These are phyloP conservation scores for Plectropomus leopardus DNA, from an alignment of 2,113 vertebrate genomes.

Conservation along the genomic window DNA sequence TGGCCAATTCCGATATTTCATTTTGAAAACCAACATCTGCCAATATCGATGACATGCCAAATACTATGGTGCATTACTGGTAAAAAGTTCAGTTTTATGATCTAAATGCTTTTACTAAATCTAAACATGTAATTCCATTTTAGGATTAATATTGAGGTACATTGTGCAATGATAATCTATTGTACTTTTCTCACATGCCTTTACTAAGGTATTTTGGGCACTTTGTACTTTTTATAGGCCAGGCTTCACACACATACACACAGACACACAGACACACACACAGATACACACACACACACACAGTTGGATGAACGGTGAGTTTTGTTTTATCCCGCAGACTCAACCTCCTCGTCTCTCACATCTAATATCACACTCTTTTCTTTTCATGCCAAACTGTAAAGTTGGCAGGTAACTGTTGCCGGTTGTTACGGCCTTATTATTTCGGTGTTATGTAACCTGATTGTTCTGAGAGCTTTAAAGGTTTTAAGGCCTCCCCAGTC, in stretches of 20 bases:
- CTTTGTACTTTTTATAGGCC: background rate
- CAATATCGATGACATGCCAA: no score
- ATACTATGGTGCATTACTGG: no score
- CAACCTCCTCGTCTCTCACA: background rate
- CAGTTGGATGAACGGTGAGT: background rate
- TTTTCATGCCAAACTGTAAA: background rate
- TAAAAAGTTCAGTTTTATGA: background rate
- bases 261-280: no score
- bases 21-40: no score
- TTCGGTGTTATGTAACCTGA: constrained; percentile 9
- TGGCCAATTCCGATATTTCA: no score
- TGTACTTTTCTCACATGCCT: background rate
- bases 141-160: background rate
- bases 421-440: background rate
- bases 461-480: background rate
- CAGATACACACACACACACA: no score
- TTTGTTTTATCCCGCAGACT: background rate
- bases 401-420: background rate
- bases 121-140: background rate
- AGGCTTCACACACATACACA: background rate
- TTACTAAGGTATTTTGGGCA: background rate
- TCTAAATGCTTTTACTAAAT: background rate
- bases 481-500: background rate
- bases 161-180: background rate
- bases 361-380: background rate